These are phyloP conservation scores for Drosophila bocqueti DNA, from an alignment of 1,140 invertebrate species.

Conservation along the genomic window DNA sequence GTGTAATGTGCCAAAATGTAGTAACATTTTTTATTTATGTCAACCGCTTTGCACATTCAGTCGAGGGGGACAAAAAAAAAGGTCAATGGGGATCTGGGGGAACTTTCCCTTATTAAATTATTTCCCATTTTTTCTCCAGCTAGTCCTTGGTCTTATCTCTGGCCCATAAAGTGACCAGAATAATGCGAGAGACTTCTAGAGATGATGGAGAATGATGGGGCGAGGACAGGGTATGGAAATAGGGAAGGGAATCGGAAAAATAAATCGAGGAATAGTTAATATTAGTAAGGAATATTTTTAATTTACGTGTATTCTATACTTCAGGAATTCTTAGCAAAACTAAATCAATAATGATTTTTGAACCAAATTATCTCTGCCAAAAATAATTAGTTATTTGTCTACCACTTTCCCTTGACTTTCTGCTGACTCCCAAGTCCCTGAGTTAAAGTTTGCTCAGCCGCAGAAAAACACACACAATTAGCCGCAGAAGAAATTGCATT, in stretches of 20 bases:
- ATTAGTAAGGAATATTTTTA: not conserved
- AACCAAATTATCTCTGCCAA: not conserved
- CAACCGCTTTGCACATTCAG: constrained; percentile 45
- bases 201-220: constrained; percentile 1
- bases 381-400: not conserved
- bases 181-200: constrained; percentile 27
- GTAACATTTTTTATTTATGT: constrained; percentile 78
- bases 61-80: constrained; percentile 41
- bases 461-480: constrained; percentile 48
- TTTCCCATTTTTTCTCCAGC: constrained; percentile 46
- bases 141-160: constrained; percentile 46
- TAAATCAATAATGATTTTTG: not conserved
- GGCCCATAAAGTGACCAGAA: constrained; percentile 59
- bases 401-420: constrained; percentile 25
- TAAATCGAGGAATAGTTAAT: not conserved
- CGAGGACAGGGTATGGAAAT: not conserved
- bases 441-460: constrained; percentile 40
- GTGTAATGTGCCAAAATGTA: constrained; percentile 73
- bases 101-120: constrained; percentile 74
- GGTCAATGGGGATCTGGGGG: constrained; percentile 59
- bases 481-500: constrained; percentile 49
- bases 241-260: not conserved
- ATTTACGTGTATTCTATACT: not conserved
- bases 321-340: too few relatives aligned
- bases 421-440: constrained; percentile 36